A percentile compares a stretch with the other conserved stretches of the same genome.
Evolutionary conservation across 2,888 invertebrate species (phyloP).

Genomic region (Drosophila atripex): DNA sequence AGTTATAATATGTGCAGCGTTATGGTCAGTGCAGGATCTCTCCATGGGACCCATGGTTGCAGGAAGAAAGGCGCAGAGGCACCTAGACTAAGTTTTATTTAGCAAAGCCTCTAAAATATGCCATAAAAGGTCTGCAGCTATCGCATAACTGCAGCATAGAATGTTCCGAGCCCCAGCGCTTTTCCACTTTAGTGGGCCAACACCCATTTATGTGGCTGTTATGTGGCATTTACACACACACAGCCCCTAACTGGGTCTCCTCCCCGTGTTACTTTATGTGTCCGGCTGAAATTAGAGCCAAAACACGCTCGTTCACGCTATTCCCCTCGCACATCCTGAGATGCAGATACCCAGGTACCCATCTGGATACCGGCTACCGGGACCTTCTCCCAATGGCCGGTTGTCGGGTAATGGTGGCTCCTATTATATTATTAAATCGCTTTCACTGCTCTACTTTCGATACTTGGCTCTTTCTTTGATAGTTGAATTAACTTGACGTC

Average conservation of each 20-base stretch:
- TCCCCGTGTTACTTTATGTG: conserved; percentile 60
- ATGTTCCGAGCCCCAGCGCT: conserved; percentile 12
- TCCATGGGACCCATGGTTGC: neutral
- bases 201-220: conserved; percentile 63
- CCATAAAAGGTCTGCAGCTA: conserved; percentile 69
- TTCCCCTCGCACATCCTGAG: conserved; percentile 6
- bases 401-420: conserved; percentile 36
- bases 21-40: conserved; percentile 55
- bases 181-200: neutral
- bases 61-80: conserved; percentile 29
- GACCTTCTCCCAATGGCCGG: conserved; percentile 30
- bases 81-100: conserved; percentile 64
- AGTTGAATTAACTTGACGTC: neutral
- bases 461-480: neutral
- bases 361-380: conserved; percentile 46
- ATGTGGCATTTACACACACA: conserved; percentile 63
- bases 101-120: conserved; percentile 72
- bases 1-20: conserved; percentile 18
- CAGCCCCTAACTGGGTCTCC: conserved; percentile 62
- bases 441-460: conserved; percentile 55
- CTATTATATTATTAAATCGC: conserved; percentile 34
- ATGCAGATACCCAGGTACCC: conserved; percentile 24
- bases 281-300: conserved; percentile 59
- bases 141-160: conserved; percentile 73
- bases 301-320: conserved; percentile 43